phyloP scores from a whole-genome alignment of 1,140 invertebrate genomes.

The Heliconius nattereri region DNA sequence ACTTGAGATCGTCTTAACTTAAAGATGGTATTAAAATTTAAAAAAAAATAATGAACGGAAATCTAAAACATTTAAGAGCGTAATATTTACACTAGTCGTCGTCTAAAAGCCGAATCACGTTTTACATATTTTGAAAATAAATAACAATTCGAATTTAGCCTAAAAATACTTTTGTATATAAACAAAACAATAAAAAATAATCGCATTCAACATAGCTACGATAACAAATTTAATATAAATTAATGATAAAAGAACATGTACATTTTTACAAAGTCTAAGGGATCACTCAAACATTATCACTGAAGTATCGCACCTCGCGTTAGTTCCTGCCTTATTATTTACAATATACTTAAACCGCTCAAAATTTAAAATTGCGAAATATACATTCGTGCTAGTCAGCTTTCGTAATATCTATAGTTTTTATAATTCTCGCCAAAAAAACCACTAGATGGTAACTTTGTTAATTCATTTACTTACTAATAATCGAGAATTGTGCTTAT shows the following conservation, averaged over 20 bases:
- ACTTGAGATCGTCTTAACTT: constrained; percentile 81
- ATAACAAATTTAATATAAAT: constrained; percentile 82
- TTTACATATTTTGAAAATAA: constrained; percentile 78
- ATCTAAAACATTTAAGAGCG: constrained; percentile 64
- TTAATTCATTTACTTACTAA: constrained; percentile 54
- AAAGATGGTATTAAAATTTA: constrained; percentile 79
- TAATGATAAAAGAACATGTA: constrained; percentile 78
- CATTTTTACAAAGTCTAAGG: constrained; percentile 76
- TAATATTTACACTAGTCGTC: constrained; percentile 72
- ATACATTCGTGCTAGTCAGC: constrained; percentile 27
- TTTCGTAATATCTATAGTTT: constrained; percentile 26
- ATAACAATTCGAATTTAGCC: constrained; percentile 80
- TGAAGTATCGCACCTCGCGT: constrained; percentile 42
- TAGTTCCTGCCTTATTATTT: constrained; percentile 25
- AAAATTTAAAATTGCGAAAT: constrained; percentile 25
- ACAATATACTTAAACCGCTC: constrained; percentile 39
- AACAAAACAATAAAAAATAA: constrained; percentile 81
- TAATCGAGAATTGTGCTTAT: constrained; percentile 67
- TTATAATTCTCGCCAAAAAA: constrained; percentile 43
- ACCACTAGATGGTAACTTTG: constrained; percentile 69
- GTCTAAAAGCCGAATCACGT: constrained; percentile 61
- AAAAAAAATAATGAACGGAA: constrained; percentile 72
- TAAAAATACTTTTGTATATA: constrained; percentile 80
- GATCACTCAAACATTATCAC: constrained; percentile 77
- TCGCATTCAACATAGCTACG: constrained; percentile 80